These are phyloP conservation scores for Acropternis orthonyx DNA, from an alignment of 2,797 vertebrate genomes.

Conservation along the genomic window DNA sequence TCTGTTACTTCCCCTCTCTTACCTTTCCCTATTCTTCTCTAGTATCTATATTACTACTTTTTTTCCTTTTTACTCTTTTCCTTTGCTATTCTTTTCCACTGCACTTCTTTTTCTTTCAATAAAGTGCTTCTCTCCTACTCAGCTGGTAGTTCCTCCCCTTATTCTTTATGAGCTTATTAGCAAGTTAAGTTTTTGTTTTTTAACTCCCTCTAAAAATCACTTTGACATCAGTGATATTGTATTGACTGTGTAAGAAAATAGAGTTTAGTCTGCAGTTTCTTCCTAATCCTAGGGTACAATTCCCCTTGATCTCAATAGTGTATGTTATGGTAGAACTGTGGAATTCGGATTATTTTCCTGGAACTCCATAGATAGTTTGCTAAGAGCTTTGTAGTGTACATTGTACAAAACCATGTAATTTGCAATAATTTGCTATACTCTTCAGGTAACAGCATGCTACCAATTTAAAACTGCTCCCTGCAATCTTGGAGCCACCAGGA, in stretches of 20 bases:
- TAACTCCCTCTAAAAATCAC: background rate
- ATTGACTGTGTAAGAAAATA: background rate
- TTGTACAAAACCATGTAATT: background rate
- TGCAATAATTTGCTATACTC: background rate
- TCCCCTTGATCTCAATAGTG: background rate
- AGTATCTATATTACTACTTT: background rate
- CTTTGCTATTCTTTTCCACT: background rate
- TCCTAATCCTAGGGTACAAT: background rate
- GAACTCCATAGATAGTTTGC: background rate
- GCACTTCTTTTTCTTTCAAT: background rate
- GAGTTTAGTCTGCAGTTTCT: background rate
- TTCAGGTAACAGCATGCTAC: background rate
- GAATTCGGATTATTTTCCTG: slow-evolving; percentile 3
- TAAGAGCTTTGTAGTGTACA: background rate
- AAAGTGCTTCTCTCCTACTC: background rate
- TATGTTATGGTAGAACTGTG: background rate
- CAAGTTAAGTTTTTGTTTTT: background rate
- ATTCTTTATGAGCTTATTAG: background rate
- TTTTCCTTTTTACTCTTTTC: background rate
- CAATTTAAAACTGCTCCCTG: background rate
- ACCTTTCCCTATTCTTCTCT: background rate
- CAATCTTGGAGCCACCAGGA: background rate
- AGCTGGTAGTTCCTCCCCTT: background rate
- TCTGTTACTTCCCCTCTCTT: background rate
- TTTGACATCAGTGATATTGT: background rate